phyloP scores from a whole-genome alignment of 2,113 vertebrate genomes.

The Oenanthe melanoleuca region DNA sequence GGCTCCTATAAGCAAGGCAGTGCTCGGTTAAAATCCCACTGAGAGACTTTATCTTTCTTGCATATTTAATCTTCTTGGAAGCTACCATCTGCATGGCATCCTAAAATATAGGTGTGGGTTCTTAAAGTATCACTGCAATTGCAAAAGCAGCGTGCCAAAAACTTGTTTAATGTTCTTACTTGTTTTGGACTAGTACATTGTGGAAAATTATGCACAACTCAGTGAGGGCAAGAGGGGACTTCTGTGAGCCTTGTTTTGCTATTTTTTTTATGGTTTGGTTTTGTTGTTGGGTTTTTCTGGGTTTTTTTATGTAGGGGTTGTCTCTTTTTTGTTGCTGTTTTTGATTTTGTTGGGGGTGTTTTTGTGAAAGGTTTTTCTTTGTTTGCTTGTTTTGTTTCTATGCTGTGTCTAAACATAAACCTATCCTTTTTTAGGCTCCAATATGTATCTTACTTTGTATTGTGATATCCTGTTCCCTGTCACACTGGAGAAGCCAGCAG shows the following conservation, averaged over 20 bases:
- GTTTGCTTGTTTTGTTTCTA: slow-evolving; percentile 15
- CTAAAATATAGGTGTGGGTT: background rate
- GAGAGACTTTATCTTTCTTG: slow-evolving; percentile 43
- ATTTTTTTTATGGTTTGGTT: background rate
- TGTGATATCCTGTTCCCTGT: slow-evolving; percentile 62
- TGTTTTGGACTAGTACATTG: slow-evolving; percentile 32
- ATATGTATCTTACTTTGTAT: slow-evolving; percentile 61
- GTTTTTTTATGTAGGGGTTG: too few species aligned
- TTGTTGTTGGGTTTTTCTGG: background rate
- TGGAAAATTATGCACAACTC: background rate
- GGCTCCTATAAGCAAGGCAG: background rate
- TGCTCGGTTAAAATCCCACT: slow-evolving; percentile 25
- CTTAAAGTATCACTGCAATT: slow-evolving; percentile 9
- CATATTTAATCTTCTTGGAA: slow-evolving; percentile 64
- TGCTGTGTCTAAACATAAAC: slow-evolving; percentile 53
- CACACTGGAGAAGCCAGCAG: slow-evolving; percentile 70
- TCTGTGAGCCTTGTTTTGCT: slow-evolving; percentile 12
- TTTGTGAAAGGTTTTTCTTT: slow-evolving; percentile 16
- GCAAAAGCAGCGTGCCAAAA: slow-evolving; percentile 7
- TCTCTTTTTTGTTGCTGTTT: background rate
- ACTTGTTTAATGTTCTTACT: slow-evolving; percentile 23
- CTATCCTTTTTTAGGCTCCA: slow-evolving; percentile 14
- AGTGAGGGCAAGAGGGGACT: background rate
- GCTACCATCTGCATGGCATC: slow-evolving; percentile 1
- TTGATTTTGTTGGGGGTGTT: background rate